Evolutionary conservation across 2,888 invertebrate genomes (phyloP).

Genomic region (Dorcus parallelipipedus): DNA sequence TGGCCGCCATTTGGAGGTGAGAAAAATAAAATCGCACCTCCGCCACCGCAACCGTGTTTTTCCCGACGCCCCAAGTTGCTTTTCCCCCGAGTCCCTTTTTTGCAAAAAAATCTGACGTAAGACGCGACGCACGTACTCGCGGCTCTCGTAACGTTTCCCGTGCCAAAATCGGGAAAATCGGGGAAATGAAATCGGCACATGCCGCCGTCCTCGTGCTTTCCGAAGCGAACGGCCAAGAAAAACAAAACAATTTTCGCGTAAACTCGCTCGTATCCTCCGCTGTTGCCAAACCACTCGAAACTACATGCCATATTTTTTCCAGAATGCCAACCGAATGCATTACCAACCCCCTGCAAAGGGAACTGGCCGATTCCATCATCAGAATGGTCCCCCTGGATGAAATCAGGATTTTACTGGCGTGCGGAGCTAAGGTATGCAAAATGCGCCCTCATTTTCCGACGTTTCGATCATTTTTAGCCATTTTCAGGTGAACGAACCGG

Average conservation of each 20-base stretch:
- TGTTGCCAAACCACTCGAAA: neutral
- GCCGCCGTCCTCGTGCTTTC: no score
- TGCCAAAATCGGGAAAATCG: no score
- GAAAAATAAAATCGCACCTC: neutral
- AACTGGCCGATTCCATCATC: slow-evolving; percentile 87
- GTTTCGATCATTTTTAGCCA: no score
- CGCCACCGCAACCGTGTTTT: no score
- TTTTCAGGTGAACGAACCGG: slow-evolving; percentile 65
- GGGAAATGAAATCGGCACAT: no score
- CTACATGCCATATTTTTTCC: slow-evolving; percentile 16
- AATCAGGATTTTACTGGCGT: slow-evolving; percentile 78
- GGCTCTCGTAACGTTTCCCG: no score
- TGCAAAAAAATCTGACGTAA: no score
- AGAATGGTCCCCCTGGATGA: slow-evolving; percentile 84
- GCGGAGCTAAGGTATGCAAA: slow-evolving; percentile 71
- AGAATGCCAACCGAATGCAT: slow-evolving; percentile 73
- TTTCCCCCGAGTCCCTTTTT: no score
- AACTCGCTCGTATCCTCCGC: neutral
- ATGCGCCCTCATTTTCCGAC: neutral
- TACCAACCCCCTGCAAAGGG: slow-evolving; percentile 73
- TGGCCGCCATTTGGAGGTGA: neutral
- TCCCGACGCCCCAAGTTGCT: no score
- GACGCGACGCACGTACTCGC: no score
- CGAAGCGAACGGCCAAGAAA: neutral
- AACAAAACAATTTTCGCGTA: neutral